A percentile compares a stretch with the other conserved stretches of the same genome.
phyloP scores from a whole-genome alignment of 2,888 invertebrate genomes.

The Creontiades dilutus region DNA sequence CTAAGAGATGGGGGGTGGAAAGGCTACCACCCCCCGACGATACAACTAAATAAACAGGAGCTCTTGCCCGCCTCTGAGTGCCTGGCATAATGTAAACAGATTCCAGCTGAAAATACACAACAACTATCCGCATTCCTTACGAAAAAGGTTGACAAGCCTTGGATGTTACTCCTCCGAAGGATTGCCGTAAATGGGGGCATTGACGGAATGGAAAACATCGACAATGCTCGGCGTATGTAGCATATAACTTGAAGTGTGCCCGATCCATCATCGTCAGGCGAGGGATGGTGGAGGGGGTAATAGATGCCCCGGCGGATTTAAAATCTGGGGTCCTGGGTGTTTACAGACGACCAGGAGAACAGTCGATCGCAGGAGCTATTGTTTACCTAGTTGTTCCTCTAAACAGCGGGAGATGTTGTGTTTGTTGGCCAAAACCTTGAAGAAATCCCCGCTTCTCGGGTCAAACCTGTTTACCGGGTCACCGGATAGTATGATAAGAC shows the following conservation, averaged over 20 bases:
- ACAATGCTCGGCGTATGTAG: neutral
- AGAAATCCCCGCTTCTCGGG: conserved; percentile 56
- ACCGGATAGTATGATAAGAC: conserved; percentile 70
- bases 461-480: conserved; percentile 75
- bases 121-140: conserved; percentile 56
- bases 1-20: conserved; percentile 42
- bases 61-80: conserved; percentile 69
- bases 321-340: conserved; percentile 72
- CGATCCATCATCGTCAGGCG: conserved; percentile 19
- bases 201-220: neutral
- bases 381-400: conserved; percentile 74
- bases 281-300: conserved; percentile 38
- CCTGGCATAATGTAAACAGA: conserved; percentile 75
- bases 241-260: neutral
- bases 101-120: conserved; percentile 72
- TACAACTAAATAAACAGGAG: conserved; percentile 74
- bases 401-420: conserved; percentile 60
- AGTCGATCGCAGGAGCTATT: conserved; percentile 69
- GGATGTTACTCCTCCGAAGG: neutral
- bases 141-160: conserved; percentile 10
- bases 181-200: neutral
- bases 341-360: conserved; percentile 74
- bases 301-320: conserved; percentile 56
- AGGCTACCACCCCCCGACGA: conserved; percentile 41
- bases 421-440: conserved; percentile 69